phyloP scores from a whole-genome alignment of 2,888 invertebrate genomes.

The Drosophila melanosoma region DNA sequence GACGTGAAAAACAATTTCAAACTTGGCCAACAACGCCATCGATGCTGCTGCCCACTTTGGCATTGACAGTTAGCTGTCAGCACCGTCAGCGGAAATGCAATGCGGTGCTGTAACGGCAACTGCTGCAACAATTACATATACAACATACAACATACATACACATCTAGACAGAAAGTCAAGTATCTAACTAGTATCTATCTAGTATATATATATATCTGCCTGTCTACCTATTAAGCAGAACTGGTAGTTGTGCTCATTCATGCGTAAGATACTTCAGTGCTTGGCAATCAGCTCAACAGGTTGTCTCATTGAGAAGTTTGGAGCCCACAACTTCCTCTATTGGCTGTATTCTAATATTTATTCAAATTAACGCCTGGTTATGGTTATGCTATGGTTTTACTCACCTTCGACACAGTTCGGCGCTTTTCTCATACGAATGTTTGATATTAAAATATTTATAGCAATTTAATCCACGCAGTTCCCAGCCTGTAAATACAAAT shows the following conservation, averaged over 20 bases:
- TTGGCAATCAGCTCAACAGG: constrained; percentile 38
- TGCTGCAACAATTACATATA: constrained; percentile 30
- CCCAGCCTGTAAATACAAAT: constrained; percentile 91
- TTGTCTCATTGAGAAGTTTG: constrained; percentile 32
- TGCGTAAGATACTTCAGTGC: constrained; percentile 55
- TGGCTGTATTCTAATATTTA: constrained; percentile 18
- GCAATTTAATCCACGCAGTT: constrained; percentile 95
- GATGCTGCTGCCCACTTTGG: constrained; percentile 65
- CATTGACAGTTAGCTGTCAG: constrained; percentile 78
- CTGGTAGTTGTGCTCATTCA: constrained; percentile 61
- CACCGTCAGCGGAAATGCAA: constrained; percentile 72
- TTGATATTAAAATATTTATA: constrained; percentile 98
- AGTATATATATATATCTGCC: constrained; percentile 25
- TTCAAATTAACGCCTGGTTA: constrained; percentile 68
- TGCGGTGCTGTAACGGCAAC: constrained; percentile 77
- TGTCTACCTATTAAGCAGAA: constrained; percentile 49
- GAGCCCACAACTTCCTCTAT: constrained; percentile 63
- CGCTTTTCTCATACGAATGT: constrained; percentile 98
- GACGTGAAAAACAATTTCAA: constrained; percentile 65
- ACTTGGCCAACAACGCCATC: constrained; percentile 63
- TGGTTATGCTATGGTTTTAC: constrained; percentile 76
- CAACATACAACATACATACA: constrained; percentile 8
- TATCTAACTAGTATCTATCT: constrained; percentile 9
- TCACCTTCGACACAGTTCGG: constrained; percentile 97
- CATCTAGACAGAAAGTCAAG: constrained; percentile 16